Conservation (phyloP, 1,140 invertebrate species). For the Drosophila prosaltans region DNA sequence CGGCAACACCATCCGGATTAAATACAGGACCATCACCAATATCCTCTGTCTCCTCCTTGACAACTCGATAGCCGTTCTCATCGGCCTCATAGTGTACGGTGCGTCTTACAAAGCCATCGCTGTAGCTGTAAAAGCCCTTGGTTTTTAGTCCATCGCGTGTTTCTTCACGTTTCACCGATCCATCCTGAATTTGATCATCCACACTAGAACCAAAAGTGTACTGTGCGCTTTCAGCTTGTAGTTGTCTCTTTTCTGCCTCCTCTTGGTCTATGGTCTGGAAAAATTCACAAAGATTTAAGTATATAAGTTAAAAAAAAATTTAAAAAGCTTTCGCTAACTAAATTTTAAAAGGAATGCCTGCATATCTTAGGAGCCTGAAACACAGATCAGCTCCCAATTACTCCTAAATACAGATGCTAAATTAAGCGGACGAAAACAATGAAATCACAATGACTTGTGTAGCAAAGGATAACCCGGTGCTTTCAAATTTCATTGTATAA, state of each 20-base stretch:
- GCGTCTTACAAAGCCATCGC: constrained; percentile 85
- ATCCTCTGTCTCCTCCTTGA: constrained; percentile 83
- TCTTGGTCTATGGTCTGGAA: constrained; percentile 29
- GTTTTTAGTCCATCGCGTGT: constrained; percentile 84
- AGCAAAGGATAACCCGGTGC: no score
- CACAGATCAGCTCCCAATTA: no score
- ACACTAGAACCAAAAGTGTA: constrained; percentile 84
- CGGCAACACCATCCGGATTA: constrained; percentile 83
- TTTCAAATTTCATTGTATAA: no score
- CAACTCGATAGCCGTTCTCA: constrained; percentile 85
- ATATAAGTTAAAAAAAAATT: no score
- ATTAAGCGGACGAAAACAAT: no score
- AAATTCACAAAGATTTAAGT: background rate
- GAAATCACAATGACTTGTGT: no score
- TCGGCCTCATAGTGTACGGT: constrained; percentile 85
- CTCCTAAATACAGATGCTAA: no score
- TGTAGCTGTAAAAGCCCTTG: constrained; percentile 85
- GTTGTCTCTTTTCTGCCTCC: constrained; percentile 40
- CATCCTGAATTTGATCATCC: constrained; percentile 84
- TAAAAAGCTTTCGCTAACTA: no score
- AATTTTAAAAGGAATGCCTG: no score
- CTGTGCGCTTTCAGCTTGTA: constrained; percentile 73
- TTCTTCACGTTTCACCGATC: constrained; percentile 83
- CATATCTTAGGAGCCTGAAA: no score
- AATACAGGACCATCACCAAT: constrained; percentile 84